Conservation (phyloP, 2,797 vertebrate species). For the Cossypha caffra region DNA sequence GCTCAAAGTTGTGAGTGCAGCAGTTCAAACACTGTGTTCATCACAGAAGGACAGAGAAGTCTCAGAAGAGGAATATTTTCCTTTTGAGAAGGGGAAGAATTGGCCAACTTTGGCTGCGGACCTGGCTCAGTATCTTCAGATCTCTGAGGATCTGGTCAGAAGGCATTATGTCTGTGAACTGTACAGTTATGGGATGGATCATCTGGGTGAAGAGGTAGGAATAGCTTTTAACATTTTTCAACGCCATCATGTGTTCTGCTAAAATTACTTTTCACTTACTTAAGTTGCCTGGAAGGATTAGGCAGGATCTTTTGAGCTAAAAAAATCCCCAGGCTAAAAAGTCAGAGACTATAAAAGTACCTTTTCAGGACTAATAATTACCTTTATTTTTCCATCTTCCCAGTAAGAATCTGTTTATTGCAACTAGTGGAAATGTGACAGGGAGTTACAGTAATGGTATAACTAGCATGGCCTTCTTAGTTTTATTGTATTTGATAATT, state of each 20-base stretch:
- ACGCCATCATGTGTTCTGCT: background rate
- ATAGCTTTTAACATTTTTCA: background rate
- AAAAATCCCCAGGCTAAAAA: background rate
- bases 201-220: constrained; percentile 89
- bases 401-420: background rate
- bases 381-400: background rate
- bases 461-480: background rate
- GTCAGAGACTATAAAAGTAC: background rate
- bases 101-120: constrained; percentile 89
- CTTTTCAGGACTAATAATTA: background rate
- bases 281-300: background rate
- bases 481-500: background rate
- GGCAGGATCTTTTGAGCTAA: background rate
- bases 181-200: constrained; percentile 92
- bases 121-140: constrained; percentile 87
- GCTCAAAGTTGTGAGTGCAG: constrained; percentile 84
- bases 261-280: background rate
- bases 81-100: constrained; percentile 75
- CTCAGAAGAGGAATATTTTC: constrained; percentile 26
- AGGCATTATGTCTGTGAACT: constrained; percentile 93
- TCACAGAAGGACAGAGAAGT: constrained; percentile 25
- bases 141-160: constrained; percentile 86
- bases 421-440: background rate
- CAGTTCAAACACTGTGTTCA: constrained; percentile 82
- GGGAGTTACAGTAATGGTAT: background rate